Percentiles rank a stretch among this genome's conserved stretches.
phyloP scores from a whole-genome alignment of 1,140 invertebrate genomes.

The Macrobrachium nipponense region DNA sequence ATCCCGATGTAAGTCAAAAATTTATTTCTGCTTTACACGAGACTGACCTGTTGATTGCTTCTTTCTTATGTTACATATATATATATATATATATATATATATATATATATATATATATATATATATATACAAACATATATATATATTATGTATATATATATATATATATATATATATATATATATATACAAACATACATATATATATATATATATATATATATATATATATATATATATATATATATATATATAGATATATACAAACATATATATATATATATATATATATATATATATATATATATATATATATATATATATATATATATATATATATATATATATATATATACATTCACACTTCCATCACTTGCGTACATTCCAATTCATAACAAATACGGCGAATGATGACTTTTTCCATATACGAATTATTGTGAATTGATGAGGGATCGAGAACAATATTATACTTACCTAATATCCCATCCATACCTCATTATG shows the following conservation, averaged over 20 bases:
- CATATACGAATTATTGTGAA: not conserved
- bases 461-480: no score
- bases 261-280: not conserved
- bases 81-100: conserved; percentile 18
- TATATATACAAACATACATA: not conserved
- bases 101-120: not conserved
- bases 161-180: conserved; percentile 4
- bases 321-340: not conserved
- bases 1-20: not conserved
- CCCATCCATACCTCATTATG: no score
- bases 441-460: not conserved
- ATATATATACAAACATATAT: no score
- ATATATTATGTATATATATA: no score
- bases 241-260: conserved; percentile 4
- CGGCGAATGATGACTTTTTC: no score
- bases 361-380: no score
- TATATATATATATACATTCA: no score
- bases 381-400: no score
- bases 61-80: not conserved
- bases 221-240: conserved; percentile 20
- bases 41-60: no score
- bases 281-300: conserved; percentile 10
- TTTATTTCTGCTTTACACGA: not conserved
- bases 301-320: conserved; percentile 10
- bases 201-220: conserved; percentile 18